Percentiles rank a stretch among this genome's conserved stretches.
These are phyloP conservation scores for Toxotes chatareus DNA, from an alignment of 2,113 vertebrate genomes.

Conservation along the genomic window DNA sequence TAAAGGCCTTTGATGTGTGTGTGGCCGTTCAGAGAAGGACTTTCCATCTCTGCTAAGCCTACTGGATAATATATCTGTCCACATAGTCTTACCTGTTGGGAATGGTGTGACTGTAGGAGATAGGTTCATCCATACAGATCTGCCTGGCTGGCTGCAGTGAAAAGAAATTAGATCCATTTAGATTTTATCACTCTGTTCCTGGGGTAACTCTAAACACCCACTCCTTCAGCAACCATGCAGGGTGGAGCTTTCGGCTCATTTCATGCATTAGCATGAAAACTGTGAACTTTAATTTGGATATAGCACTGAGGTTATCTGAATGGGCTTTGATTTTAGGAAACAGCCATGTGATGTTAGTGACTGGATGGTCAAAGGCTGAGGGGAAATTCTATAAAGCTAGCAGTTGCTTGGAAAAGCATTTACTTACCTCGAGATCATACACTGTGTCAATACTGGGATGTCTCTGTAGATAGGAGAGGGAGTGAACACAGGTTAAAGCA, in stretches of 20 bases:
- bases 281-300: not conserved
- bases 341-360: not conserved
- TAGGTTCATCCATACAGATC: conserved; percentile 72
- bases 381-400: conserved; percentile 7
- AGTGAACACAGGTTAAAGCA: not conserved
- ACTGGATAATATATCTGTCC: not conserved
- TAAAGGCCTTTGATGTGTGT: not conserved
- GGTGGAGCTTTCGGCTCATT: not conserved
- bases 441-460: conserved; percentile 64
- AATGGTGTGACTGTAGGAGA: conserved; percentile 71
- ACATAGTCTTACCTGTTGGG: conserved; percentile 77
- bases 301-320: not conserved
- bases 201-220: not conserved
- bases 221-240: not conserved
- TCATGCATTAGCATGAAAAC: not conserved
- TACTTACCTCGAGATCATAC: conserved; percentile 75
- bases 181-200: not conserved
- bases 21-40: no score
- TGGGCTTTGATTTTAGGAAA: conserved; percentile 1
- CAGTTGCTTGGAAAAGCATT: conserved; percentile 6
- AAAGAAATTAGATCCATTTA: not conserved
- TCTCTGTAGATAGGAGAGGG: conserved; percentile 54
- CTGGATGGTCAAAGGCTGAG: conserved; percentile 37
- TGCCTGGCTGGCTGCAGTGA: conserved; percentile 63
- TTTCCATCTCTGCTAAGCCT: no score